A percentile compares a stretch with the other conserved stretches of the same genome.
These are phyloP conservation scores for Saccostrea echinata DNA, from an alignment of 1,140 invertebrate genomes.

Conservation along the genomic window DNA sequence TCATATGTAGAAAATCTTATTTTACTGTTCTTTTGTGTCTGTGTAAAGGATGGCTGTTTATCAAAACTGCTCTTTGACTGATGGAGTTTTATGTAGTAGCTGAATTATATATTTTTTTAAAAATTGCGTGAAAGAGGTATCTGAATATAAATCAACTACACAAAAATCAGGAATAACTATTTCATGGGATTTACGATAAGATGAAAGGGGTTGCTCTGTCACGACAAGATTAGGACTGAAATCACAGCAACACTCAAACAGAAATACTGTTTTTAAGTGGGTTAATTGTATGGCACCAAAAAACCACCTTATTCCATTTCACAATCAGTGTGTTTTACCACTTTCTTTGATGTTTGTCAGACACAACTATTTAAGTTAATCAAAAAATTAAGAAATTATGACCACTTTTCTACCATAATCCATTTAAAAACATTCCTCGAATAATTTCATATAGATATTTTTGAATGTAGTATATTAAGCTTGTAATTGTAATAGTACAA, in stretches of 20 bases:
- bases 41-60: background rate
- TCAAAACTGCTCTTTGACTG: background rate
- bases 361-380: slow-evolving; percentile 2
- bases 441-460: background rate
- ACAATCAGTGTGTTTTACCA: slow-evolving; percentile 1
- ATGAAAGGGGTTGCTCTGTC: slow-evolving; percentile 17
- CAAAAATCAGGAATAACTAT: slow-evolving; percentile 20
- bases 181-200: slow-evolving; percentile 28
- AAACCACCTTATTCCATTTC: slow-evolving; percentile 26
- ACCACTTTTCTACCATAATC: background rate
- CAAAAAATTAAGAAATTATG: slow-evolving; percentile 12
- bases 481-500: slow-evolving; percentile 2
- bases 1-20: background rate
- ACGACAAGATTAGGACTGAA: background rate
- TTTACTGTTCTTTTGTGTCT: background rate
- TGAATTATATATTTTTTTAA: background rate
- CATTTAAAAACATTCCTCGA: background rate
- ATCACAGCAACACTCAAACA: slow-evolving; percentile 27
- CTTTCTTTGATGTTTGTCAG: background rate
- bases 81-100: background rate
- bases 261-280: background rate
- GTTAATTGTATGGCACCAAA: slow-evolving; percentile 34
- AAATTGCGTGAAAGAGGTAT: background rate
- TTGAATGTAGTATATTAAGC: background rate
- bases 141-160: slow-evolving; percentile 18